A percentile compares a stretch with the other conserved stretches of the same genome.
Evolutionary conservation across 2,888 invertebrate genomes (phyloP).

Genomic region (Harpalus rubripes): DNA sequence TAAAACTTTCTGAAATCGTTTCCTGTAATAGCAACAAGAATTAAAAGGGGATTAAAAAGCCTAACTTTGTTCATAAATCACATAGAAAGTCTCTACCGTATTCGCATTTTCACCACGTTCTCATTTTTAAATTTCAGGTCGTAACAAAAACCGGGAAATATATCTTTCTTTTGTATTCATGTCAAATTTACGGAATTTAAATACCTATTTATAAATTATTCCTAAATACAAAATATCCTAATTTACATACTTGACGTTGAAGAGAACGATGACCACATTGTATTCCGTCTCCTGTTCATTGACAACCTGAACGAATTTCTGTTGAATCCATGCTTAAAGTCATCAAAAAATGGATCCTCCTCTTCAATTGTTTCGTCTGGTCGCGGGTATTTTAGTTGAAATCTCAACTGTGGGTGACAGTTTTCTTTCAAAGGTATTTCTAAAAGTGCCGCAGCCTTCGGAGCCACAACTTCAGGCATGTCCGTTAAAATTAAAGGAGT

Average conservation of each 20-base stretch:
- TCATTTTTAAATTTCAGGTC: conserved; percentile 14
- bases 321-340: conserved; percentile 71
- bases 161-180: conserved; percentile 26
- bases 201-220: neutral
- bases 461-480: conserved; percentile 80
- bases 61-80: conserved; percentile 44
- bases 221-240: conserved; percentile 19
- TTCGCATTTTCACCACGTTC: conserved; percentile 38
- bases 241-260: conserved; percentile 66
- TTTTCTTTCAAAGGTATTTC: conserved; percentile 78
- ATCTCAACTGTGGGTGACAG: conserved; percentile 68
- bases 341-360: conserved; percentile 70
- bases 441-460: conserved; percentile 82
- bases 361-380: conserved; percentile 72
- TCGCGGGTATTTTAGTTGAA: conserved; percentile 78
- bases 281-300: conserved; percentile 72
- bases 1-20: conserved; percentile 29
- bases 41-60: conserved; percentile 45
- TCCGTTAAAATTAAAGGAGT: conserved; percentile 71
- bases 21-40: conserved; percentile 21
- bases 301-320: conserved; percentile 74
- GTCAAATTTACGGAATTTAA: conserved; percentile 16
- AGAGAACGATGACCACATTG: conserved; percentile 58
- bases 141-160: conserved; percentile 30
- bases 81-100: conserved; percentile 8